phyloP scores from a whole-genome alignment of 2,113 vertebrate species.

The Rhombomys opimus region DNA sequence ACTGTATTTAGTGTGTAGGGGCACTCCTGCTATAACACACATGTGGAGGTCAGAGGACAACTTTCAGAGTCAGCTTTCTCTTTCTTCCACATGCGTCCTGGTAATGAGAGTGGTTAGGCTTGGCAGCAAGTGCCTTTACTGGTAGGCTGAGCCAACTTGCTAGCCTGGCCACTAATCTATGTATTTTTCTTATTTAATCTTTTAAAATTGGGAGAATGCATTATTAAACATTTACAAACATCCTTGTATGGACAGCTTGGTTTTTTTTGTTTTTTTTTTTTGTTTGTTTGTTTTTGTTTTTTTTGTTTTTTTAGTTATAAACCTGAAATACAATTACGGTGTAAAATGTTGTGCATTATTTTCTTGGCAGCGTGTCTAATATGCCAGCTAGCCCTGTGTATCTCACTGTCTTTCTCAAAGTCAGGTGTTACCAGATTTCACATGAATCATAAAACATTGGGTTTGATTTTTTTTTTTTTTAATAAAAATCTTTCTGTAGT shows the following conservation, averaged over 20 bases:
- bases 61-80: not conserved
- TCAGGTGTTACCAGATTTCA: not conserved
- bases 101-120: not conserved
- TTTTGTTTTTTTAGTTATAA: not conserved
- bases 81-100: not conserved
- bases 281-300: no score
- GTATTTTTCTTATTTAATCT: no score
- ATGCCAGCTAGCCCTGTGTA: fast-evolving
- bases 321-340: not conserved
- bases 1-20: not conserved
- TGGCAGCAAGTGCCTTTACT: not conserved
- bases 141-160: not conserved
- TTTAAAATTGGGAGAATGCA: no score
- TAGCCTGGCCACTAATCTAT: not conserved
- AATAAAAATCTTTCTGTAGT: not conserved
- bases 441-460: not conserved
- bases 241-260: not conserved
- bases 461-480: not conserved
- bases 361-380: not conserved
- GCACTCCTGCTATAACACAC: not conserved
- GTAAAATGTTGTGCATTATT: not conserved
- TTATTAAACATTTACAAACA: not conserved
- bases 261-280: not conserved
- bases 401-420: not conserved
- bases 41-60: not conserved